Evolutionary conservation across 2,113 vertebrate species (phyloP), one percentile per base, ranked within the genome.

Genomic region (Garra rufa): DNA sequence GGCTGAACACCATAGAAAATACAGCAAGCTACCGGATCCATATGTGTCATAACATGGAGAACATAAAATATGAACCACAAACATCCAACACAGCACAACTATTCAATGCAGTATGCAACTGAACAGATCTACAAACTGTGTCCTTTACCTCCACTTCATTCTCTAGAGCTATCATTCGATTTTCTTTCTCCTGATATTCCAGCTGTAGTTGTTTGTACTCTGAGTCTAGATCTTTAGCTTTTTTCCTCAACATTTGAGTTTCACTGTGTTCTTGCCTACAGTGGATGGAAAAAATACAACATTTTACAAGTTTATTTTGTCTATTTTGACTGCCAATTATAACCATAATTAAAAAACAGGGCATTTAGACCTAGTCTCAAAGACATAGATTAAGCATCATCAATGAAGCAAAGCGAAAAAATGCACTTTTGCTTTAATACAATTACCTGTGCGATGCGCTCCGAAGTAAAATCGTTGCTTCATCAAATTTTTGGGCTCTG

Each of bases 121-220:
- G n/a, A 80, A 80, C 38, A 48, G 24, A 73, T 78, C 86, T 85
- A 73, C 79, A 65, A 74, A 90, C 92, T 77, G 81, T n/a, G 46
- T 21, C 26, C 15, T 84, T 88, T 92, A 96, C 95, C 95, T 95
- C 95, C 87, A 95, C 90, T 89, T 96, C 94, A 87, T 91, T 93
- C 89, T 95, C 94, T 93, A 95, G 93, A 86, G 94, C 91, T 91
- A 94, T 76, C 90, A 94, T 89, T 81, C 90, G 93, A 88, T 92
- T 91, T 87, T 95, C 94, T 94, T 93, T 95, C 87, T 91, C 92
- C 92, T 95, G 94, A 93, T 57, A 90, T 90, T 96, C 94, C 93
- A 93, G 92, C 89, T 96, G 95, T 61, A 95, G 94, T 91, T 95
- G 95, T 92, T 93, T 95, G 92, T 93, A 96, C 86, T 96, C 95